Evolutionary conservation across 2,113 vertebrate species (phyloP).

Genomic region (Lepus europaeus): DNA sequence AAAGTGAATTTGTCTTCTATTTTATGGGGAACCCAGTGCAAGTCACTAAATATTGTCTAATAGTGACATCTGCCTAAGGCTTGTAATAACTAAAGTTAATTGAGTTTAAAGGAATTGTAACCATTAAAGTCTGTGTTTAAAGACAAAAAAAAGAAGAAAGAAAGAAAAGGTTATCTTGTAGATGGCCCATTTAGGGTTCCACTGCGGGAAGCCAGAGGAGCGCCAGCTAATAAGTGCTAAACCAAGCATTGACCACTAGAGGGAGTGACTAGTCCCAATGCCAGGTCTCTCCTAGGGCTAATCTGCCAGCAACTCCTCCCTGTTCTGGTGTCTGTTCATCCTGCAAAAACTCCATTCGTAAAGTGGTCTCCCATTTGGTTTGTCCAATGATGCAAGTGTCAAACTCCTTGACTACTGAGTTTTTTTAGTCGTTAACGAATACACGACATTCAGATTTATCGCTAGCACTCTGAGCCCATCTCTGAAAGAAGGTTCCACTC

Average conservation of each 20-base stretch:
- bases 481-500: neutral
- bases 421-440: neutral
- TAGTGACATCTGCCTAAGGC: too few species aligned
- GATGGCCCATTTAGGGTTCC: neutral
- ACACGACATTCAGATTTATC: neutral
- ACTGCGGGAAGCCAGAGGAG: neutral
- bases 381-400: neutral
- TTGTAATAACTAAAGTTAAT: too few species aligned
- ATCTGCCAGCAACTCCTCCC: neutral
- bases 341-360: neutral
- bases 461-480: neutral
- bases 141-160: too few species aligned
- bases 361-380: constrained; percentile 15
- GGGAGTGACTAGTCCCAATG: too few species aligned
- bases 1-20: too few species aligned
- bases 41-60: too few species aligned
- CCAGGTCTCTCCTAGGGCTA: neutral
- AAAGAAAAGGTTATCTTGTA: neutral
- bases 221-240: neutral
- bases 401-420: neutral
- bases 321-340: neutral
- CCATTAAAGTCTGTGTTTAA: too few species aligned
- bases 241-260: neutral
- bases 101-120: too few species aligned
- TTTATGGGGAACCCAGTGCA: too few species aligned